These are phyloP conservation scores for Peromyscus californicus DNA, from an alignment of 2,113 vertebrate species.

Conservation along the genomic window DNA sequence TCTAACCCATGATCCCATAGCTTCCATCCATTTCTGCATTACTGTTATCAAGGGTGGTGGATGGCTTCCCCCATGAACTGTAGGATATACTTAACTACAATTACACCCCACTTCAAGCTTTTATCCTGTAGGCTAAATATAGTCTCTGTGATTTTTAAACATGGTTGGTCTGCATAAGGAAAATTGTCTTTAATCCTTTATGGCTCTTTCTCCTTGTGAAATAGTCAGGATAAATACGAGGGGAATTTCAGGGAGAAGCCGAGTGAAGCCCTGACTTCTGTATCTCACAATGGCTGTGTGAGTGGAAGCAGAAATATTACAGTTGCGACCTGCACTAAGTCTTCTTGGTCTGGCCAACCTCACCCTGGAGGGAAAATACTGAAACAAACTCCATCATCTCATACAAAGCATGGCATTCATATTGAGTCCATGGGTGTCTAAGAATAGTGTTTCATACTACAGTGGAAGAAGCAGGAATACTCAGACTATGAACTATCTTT, in stretches of 20 bases:
- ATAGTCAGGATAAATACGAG: background rate
- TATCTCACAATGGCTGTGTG: background rate
- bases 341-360: background rate
- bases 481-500: background rate
- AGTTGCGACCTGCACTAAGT: background rate
- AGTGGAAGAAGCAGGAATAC: slow-evolving; percentile 49
- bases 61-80: background rate
- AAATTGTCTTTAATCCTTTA: slow-evolving; percentile 36
- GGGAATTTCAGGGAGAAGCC: background rate
- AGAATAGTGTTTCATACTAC: background rate
- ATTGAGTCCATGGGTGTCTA: slow-evolving; percentile 35
- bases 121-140: slow-evolving; percentile 9
- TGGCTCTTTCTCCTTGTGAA: background rate
- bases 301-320: slow-evolving; percentile 52
- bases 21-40: slow-evolving; percentile 11
- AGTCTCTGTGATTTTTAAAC: slow-evolving; percentile 40
- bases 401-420: background rate
- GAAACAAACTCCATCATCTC: slow-evolving; percentile 28
- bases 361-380: background rate
- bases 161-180: background rate
- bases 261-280: background rate
- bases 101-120: background rate
- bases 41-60: background rate
- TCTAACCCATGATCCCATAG: background rate
- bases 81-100: background rate